Base-by-base conservation (phyloP, 2,113 vertebrate species). In the Pandion haliaetus region DNA sequence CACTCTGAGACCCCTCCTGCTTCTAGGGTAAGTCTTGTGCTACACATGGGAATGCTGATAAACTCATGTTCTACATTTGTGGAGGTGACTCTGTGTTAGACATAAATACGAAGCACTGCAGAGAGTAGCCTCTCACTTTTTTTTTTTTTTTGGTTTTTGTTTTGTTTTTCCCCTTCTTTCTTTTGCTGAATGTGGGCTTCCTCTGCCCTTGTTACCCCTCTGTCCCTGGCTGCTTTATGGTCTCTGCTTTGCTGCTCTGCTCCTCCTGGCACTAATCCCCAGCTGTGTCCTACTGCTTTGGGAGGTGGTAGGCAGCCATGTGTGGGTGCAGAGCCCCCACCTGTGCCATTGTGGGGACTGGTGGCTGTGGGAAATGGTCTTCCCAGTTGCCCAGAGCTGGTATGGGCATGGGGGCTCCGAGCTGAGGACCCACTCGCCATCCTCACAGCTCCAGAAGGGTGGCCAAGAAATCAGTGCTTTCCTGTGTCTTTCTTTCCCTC, bases 391-490 rank as follows among this genome's bases (percentile, higher is more conserved):
- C 17, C n/a, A 38, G 31, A 44, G 40, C 36, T 17, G 18, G 2
- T 62, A 11, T 17, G 14, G 18, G 14, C 25, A 57, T 6, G 8
- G 19, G 24, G 42, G 2, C 42, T 38, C 55, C 0, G 4, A 79
- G 26, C 29, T 28, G 20, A 10, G 5, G 19, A 40, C 12, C 4
- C 4, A 1, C 6, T 44, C 0, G 1, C 16, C 14, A 18, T 17
- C 47, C 40, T 38, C 2, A 5, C 13, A 25, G 9, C 13, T 47
- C 20, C n/a, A 47, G 55, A 17, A 62, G 38, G 10, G 13, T 62
- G 34, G 62, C 9, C 9, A 40, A 65, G 42, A 69, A 88, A 38
- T 8, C 15, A 5, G 1, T 14, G 29, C 3, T 74, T 78, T 63
- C 8, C 28, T 47, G 10, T 13, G 10, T 40, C 4, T 59, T 4